Percentiles rank a stretch among this genome's conserved stretches.
phyloP scores from a whole-genome alignment of 2,888 invertebrate genomes.

The Pammene fasciana region DNA sequence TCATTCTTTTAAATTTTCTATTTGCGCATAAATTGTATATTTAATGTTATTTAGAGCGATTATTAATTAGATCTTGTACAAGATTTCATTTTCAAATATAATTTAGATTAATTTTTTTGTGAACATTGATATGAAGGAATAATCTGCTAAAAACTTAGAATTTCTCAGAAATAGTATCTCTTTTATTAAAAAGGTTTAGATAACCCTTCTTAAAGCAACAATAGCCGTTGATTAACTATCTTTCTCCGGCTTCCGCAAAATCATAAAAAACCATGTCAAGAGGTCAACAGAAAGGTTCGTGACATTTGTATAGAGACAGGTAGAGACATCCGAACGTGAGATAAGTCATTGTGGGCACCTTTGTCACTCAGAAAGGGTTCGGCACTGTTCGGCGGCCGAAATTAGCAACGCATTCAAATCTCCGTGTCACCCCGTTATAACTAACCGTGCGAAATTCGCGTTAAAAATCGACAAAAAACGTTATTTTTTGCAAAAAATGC shows the following conservation, averaged over 20 bases:
- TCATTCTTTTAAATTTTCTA: neutral
- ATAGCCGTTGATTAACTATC: slow-evolving; percentile 61
- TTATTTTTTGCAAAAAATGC: slow-evolving; percentile 48
- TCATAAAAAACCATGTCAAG: slow-evolving; percentile 65
- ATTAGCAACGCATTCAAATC: slow-evolving; percentile 79
- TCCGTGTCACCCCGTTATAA: slow-evolving; percentile 66
- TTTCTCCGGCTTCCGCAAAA: slow-evolving; percentile 52
- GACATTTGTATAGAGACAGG: slow-evolving; percentile 66
- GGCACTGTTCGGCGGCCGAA: slow-evolving; percentile 60
- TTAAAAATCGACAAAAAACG: slow-evolving; percentile 55
- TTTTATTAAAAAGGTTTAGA: slow-evolving; percentile 17
- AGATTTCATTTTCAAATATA: too few relatives aligned
- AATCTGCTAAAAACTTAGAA: neutral
- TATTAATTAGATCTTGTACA: too few relatives aligned
- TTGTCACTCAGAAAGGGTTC: slow-evolving; percentile 68
- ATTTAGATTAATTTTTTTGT: too few relatives aligned
- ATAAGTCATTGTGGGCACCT: slow-evolving; percentile 59
- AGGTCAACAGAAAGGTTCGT: slow-evolving; percentile 72
- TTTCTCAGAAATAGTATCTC: slow-evolving; percentile 7
- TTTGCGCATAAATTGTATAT: neutral
- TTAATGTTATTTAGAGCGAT: neutral
- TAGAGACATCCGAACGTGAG: slow-evolving; percentile 62
- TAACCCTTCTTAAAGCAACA: slow-evolving; percentile 47
- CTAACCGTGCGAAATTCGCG: slow-evolving; percentile 79
- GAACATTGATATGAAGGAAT: neutral